Base-by-base conservation (phyloP, 2,888 invertebrate species). In the Drosophila neonasuta region DNA sequence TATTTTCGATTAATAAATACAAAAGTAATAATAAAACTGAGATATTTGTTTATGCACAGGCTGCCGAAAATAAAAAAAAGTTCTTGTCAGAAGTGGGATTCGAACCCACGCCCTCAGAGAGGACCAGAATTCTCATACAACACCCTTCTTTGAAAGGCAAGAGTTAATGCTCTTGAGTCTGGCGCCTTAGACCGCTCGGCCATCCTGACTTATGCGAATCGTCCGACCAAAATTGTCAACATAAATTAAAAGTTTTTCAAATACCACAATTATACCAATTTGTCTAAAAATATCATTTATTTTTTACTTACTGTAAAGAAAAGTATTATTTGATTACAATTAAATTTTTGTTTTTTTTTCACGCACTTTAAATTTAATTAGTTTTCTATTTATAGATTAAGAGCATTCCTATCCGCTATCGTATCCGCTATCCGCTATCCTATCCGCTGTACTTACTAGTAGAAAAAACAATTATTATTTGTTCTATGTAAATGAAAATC, bases 161-260 rank as follows among this genome's bases (percentile, higher is more conserved):
- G 78, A 78, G 48, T 41, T 11, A 32, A 48, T 10, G 52, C 80
- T 79, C 87, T 87, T 88, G 87, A 88, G 87, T 88, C 88, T 88
- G 88, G 88, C 89, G 89, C 86, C 88, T 89, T 89, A 88, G 89
- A 88, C 88, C 89, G 88, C 89, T 89, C 89, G 89, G 88, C 88
- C 89, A 88, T 87, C 88, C 89, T 89, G 89, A 89, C 89, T 44
- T 49, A 1, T 56, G 15, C 1, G 24, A 15, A 4, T 0, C 1
- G 8, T 0, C 0, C 0, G 10, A 6, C 55, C 6, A 20, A 56
- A 56, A 36, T 24, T 46, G 1, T 6, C 34, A 0, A 2, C 24
- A 46, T 11, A 46, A 52, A 52, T 32, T 32, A 29, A n/a, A 17
- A n/a, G 4, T 7, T 39, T 39, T 5, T 1, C n/a, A 8, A 24